A percentile compares a stretch with the other conserved stretches of the same genome.
Conservation (phyloP, 2,888 invertebrate species). For the Pyrocoelia pectoralis region DNA sequence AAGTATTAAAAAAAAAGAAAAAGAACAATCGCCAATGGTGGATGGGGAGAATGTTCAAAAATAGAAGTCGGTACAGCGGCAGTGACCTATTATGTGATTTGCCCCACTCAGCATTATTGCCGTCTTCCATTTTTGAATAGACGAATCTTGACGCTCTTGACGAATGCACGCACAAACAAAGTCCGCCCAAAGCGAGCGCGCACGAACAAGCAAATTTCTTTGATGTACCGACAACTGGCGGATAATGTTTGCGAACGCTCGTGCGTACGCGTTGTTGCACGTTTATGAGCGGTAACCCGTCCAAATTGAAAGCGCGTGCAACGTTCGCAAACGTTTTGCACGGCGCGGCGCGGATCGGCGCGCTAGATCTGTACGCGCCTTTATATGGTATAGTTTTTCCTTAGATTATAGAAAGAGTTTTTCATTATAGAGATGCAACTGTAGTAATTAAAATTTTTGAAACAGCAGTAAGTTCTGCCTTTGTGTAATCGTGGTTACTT, state of each 20-base stretch:
- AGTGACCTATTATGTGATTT: background rate
- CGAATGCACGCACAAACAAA: too few relatives aligned
- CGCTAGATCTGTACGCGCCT: background rate
- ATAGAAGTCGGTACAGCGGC: background rate
- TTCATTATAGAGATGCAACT: too few relatives aligned
- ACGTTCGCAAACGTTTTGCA: too few relatives aligned
- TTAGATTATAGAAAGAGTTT: too few relatives aligned
- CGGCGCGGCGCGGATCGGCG: background rate
- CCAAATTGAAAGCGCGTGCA: background rate
- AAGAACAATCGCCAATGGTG: background rate
- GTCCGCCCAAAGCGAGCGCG: background rate
- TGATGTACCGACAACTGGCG: constrained; percentile 1
- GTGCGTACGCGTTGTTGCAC: background rate
- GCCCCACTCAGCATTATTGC: too few relatives aligned
- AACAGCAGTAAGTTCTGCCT: too few relatives aligned
- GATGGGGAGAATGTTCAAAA: background rate
- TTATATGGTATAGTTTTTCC: too few relatives aligned
- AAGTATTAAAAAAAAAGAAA: constrained; percentile 4
- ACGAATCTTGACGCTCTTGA: too few relatives aligned
- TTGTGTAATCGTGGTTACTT: too few relatives aligned
- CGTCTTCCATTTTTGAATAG: too few relatives aligned
- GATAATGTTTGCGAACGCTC: background rate
- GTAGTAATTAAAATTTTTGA: too few relatives aligned
- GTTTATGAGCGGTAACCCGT: background rate
- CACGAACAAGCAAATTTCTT: background rate